Evolutionary conservation across 1,140 invertebrate genomes (phyloP).

Genomic region (Heliothis virescens): DNA sequence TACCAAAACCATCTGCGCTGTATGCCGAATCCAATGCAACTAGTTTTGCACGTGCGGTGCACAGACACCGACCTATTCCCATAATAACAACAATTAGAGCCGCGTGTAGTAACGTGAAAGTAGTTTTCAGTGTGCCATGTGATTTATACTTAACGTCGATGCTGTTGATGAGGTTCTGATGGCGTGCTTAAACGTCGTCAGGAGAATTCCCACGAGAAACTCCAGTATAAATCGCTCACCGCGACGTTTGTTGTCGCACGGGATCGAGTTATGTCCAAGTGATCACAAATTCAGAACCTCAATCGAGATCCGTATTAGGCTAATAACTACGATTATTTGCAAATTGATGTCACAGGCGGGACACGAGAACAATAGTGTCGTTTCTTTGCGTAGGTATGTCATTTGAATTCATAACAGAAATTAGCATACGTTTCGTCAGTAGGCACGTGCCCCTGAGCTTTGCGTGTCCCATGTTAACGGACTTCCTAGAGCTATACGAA

Average conservation of each 20-base stretch:
- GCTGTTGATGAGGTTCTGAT: constrained; percentile 44
- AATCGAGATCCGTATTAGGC: constrained; percentile 55
- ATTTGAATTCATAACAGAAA: constrained; percentile 60
- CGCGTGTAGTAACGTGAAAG: constrained; percentile 13
- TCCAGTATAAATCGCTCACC: constrained; percentile 13
- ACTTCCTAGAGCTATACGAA: constrained; percentile 66
- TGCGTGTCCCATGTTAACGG: constrained; percentile 19
- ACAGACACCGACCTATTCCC: constrained; percentile 29
- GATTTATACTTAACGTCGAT: constrained; percentile 19
- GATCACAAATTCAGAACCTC: constrained; percentile 46
- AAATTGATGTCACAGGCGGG: constrained; percentile 55
- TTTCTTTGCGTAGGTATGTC: constrained; percentile 51
- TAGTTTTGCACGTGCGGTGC: constrained; percentile 44
- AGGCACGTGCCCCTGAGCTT: constrained; percentile 45
- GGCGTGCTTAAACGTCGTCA: constrained; percentile 21
- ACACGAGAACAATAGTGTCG: constrained; percentile 59
- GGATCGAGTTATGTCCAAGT: constrained; percentile 26
- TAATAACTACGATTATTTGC: constrained; percentile 62
- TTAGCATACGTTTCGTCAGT: constrained; percentile 61
- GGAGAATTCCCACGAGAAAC: constrained; percentile 43
- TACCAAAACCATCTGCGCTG: constrained; percentile 56
- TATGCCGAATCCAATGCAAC: constrained; percentile 54
- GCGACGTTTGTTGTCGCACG: constrained; percentile 22
- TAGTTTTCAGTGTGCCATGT: constrained; percentile 15
- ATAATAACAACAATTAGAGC: constrained; percentile 38